Base-by-base conservation (phyloP, 2,888 invertebrate species). In the Loripinus fragilis region DNA sequence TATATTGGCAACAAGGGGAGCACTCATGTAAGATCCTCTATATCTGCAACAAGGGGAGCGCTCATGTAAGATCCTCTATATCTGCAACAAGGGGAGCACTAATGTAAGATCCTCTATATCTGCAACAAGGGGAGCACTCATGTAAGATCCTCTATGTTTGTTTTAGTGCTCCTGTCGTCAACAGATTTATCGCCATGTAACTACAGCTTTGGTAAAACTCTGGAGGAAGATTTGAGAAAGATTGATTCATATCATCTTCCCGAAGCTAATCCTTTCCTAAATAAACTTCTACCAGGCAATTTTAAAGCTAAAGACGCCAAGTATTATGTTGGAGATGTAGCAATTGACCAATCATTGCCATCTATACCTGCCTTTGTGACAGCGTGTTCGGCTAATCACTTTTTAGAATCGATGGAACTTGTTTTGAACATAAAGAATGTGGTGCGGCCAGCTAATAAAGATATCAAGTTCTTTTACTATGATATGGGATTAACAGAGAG, bases 371-470 rank as follows among this genome's bases (percentile, higher is more conserved):
- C 50, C 23, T 60, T 80, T 64, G 75, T 80, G 17, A 73, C 80
- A 10, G 80, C 76, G 38, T 55, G 64, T 17, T 80, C 80, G 17
- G 70, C 66, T 25, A 80, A 74, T 65, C 80, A 80, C 50, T 80
- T 65, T 23, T 70, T 66, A 25, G 80, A 80, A 41, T 15, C 71
- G 0, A 65, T 73, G 73, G 76, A 76, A 20, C 73, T 80, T 0
- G 48, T 80, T 5, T 41, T 70, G 23, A 80, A 80, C 66, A 55
- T 73, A 7, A 67, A 70, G 23, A 50, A 72, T 20, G 38, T 52
- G 7, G 52, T 76, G 41, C 52, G 52, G 23, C 41, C 70, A 28
- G 50, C 50, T 33, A 68, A 74, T 38, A 35, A 65, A 5, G 41
- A 67, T 20, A 60, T 65, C 20, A 74, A 74, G 60, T 55, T 78